Percentiles rank a stretch among this genome's conserved stretches.
phyloP scores from a whole-genome alignment of 2,797 vertebrate genomes.

The Eulemur albifrons region DNA sequence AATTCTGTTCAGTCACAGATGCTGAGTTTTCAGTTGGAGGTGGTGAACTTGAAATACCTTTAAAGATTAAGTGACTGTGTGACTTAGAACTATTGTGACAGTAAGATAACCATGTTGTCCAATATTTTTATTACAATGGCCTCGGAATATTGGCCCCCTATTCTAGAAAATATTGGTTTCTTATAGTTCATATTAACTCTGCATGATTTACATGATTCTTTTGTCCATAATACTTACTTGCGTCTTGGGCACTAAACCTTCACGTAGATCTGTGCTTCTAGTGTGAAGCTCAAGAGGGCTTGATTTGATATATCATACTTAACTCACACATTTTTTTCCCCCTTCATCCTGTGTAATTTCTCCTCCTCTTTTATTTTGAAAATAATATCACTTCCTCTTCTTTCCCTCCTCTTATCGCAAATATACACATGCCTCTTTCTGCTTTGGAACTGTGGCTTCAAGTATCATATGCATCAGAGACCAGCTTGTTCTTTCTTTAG shows the following conservation, averaged over 20 bases:
- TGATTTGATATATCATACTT: background rate
- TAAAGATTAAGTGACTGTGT: background rate
- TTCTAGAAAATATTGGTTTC: background rate
- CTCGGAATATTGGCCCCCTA: background rate
- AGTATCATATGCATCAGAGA: background rate
- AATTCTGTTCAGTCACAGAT: background rate
- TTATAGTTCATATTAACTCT: background rate
- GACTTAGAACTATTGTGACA: background rate
- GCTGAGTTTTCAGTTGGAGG: background rate
- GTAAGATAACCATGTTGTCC: background rate
- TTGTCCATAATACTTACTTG: background rate
- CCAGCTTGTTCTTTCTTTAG: background rate
- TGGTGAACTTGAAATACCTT: background rate
- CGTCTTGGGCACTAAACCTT: background rate
- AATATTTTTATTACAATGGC: background rate
- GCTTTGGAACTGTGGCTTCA: background rate
- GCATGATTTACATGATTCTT: background rate
- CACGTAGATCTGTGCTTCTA: background rate
- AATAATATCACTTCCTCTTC: background rate
- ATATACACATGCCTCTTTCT: background rate
- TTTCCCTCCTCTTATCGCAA: background rate
- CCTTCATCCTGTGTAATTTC: background rate
- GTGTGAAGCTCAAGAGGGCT: background rate
- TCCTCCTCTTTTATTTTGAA: conserved; percentile 19
- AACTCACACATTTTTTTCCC: background rate